Base-by-base conservation (phyloP, 2,888 invertebrate species). In the Acronicta aceris region DNA sequence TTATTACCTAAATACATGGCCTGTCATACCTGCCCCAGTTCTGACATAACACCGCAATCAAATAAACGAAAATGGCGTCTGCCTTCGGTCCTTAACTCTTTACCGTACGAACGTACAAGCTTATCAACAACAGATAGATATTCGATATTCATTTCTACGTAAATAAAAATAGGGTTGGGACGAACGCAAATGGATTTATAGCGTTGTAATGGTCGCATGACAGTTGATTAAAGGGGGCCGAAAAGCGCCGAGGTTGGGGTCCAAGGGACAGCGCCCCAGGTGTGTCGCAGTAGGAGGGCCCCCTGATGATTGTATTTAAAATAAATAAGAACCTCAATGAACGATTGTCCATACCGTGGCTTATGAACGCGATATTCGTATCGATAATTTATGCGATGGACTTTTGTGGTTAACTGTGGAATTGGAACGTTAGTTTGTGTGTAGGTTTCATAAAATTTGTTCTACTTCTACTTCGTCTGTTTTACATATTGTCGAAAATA, bases 251-350 rank as follows among this genome's bases (percentile, higher is more conserved):
- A 88, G 91, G 93, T 90, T 84, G 93, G 94, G 92, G 92, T 91
- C 90, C 92, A 86, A 74, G 91, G 89, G 94, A 93, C 93, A 93
- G 94, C 92, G 83, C 93, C 84, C 87, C 90, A 84, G 91, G 93
- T 86, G 89, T 87, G 83, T 81, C 89, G 82, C 92, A 72, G 88
- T 89, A 81, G 93, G 91, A 87, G 89, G 93, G 81, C 88, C 86
- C 91, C 91, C 92, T 94, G 94, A 94, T 93, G 94, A 94, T 94
- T 93, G 93, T 93, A 93, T 94, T 94, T 93, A 93, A 94, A 93
- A 94, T 94, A 94, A 94, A 94, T 94, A 94, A 94, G 94, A 94
- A 90, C 94, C 91, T 92, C 93, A 93, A 92, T 94, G 94, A 93
- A 93, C 93, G 94, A 94, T 93, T 94, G 94, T 94, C 89, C 89